Evolutionary conservation across 23 tunicate genomes (phyloP).

Genomic region (Phallusia fumigata): DNA sequence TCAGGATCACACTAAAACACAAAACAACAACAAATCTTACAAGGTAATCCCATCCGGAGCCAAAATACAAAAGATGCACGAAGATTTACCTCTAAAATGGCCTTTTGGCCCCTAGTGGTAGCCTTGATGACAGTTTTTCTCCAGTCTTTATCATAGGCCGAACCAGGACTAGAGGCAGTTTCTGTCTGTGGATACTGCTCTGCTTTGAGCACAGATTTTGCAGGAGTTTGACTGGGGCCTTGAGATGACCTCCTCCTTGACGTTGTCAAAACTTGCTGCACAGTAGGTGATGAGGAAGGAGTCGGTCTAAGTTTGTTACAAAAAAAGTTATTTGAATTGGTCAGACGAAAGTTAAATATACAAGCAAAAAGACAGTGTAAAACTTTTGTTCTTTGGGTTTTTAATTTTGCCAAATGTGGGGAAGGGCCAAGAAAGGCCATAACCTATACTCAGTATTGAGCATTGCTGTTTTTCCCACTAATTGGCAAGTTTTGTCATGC

Average conservation of each 20-base stretch:
- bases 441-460: too few relatives aligned
- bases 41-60: too few relatives aligned
- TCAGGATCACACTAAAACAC: conserved; percentile 22
- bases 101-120: conserved; percentile 83
- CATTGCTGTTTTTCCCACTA: too few relatives aligned
- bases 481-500: too few relatives aligned
- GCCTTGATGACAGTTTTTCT: conserved; percentile 85
- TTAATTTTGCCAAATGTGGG: too few relatives aligned
- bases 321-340: background rate
- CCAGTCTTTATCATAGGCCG: conserved; percentile 54
- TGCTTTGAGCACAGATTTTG: background rate
- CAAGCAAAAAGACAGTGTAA: background rate
- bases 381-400: background rate
- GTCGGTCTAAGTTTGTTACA: background rate
- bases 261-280: background rate
- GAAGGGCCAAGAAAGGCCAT: too few relatives aligned
- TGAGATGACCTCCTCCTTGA: conserved; percentile 1
- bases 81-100: conserved; percentile 61
- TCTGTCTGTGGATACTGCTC: background rate
- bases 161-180: conserved; percentile 4
- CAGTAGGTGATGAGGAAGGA: background rate
- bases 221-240: background rate
- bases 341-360: too few relatives aligned
- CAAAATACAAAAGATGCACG: background rate
- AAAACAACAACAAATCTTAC: background rate